A percentile compares a stretch with the other conserved stretches of the same genome.
Conservation (phyloP, 1,140 invertebrate genomes). For the Batillaria attramentaria region DNA sequence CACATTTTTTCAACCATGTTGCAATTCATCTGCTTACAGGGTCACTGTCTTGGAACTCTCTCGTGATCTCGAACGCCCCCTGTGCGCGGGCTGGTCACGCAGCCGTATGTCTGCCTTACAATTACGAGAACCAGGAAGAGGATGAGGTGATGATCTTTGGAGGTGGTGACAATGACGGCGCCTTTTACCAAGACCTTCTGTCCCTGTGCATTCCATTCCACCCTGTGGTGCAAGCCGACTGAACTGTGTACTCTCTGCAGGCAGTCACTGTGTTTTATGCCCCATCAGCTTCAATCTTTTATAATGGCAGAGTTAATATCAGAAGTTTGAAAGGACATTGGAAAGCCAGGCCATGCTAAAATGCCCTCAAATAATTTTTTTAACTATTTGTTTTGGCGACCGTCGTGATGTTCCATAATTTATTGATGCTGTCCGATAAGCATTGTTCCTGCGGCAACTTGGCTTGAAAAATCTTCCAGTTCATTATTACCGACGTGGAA, state of each 20-base stretch:
- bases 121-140: conserved; percentile 63
- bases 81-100: conserved; percentile 62
- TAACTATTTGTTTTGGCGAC: too few species aligned
- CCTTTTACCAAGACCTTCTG: conserved; percentile 64
- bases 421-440: too few species aligned
- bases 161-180: conserved; percentile 69
- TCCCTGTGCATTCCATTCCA: conserved; percentile 61
- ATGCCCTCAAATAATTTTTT: too few species aligned
- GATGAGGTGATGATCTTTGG: conserved; percentile 69
- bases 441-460: too few species aligned
- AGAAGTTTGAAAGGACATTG: too few species aligned
- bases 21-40: conserved; percentile 47
- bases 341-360: too few species aligned
- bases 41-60: conserved; percentile 52
- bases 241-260: not conserved
- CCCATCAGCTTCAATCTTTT: too few species aligned
- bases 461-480: too few species aligned
- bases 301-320: too few species aligned
- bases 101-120: conserved; percentile 60
- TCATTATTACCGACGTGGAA: too few species aligned
- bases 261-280: not conserved
- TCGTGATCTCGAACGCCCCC: conserved; percentile 54
- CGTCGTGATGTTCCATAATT: too few species aligned
- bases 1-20: too few species aligned
- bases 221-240: conserved; percentile 35